Conservation (phyloP, 1,140 invertebrate genomes). For the Holcopasites calliopsidis region DNA sequence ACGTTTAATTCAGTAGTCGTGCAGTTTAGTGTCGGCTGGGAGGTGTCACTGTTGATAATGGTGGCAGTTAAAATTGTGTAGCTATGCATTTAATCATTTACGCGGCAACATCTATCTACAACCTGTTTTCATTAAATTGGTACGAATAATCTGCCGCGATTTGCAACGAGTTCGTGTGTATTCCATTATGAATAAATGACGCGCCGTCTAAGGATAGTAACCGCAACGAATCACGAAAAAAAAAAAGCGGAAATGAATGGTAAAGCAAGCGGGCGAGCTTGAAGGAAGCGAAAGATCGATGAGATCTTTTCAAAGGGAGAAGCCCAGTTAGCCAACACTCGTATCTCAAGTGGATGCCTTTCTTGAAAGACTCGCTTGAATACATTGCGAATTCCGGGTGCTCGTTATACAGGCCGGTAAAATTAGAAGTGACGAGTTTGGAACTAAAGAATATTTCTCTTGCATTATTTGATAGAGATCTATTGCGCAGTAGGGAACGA, state of each 20-base stretch:
- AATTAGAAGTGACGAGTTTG: constrained; percentile 13
- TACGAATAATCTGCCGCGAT: not conserved
- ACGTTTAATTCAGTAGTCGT: not conserved
- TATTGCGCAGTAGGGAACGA: not conserved
- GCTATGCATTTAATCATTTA: too few relatives aligned
- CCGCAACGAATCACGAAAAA: constrained; percentile 15
- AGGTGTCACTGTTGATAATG: not conserved
- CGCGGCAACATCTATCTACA: too few relatives aligned
- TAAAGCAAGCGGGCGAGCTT: constrained; percentile 2
- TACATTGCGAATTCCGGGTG: constrained; percentile 13
- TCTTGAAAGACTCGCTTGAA: constrained; percentile 23
- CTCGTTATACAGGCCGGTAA: constrained; percentile 19
- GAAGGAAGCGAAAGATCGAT: constrained; percentile 40
- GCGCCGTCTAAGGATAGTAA: constrained; percentile 14
- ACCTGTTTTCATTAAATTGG: too few relatives aligned
- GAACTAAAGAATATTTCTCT: not conserved
- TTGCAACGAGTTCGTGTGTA: not conserved
- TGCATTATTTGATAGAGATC: not conserved
- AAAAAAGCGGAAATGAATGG: constrained; percentile 40
- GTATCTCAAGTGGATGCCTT: constrained; percentile 29
- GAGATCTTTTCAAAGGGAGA: constrained; percentile 19
- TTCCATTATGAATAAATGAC: constrained; percentile 17
- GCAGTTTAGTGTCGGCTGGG: not conserved
- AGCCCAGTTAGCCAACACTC: constrained; percentile 6
- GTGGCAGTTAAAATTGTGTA: too few relatives aligned